phyloP scores from a whole-genome alignment of 2,888 invertebrate genomes.

The Beris chalybata region DNA sequence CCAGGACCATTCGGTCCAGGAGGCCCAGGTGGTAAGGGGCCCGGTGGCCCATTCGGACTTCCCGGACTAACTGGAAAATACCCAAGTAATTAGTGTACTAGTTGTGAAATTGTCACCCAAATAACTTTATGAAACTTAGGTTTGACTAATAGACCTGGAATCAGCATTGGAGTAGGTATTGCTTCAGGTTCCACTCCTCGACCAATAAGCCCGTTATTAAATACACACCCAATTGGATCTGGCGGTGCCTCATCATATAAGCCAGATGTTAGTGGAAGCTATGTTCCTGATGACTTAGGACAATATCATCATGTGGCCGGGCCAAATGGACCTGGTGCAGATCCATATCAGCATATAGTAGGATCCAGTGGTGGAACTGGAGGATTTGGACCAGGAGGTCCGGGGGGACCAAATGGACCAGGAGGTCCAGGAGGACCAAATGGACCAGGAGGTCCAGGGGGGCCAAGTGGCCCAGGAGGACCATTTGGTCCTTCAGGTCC shows the following conservation, averaged over 20 bases:
- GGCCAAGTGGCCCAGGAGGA: conserved; percentile 45
- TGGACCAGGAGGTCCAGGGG: conserved; percentile 35
- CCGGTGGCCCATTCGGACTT: conserved; percentile 41
- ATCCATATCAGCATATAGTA: conserved; percentile 27
- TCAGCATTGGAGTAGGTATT: not conserved
- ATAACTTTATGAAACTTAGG: not conserved
- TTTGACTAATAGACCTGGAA: not conserved
- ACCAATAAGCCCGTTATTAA: not conserved
- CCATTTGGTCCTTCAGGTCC: conserved; percentile 49
- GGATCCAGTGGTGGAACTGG: conserved; percentile 18
- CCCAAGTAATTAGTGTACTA: not conserved
- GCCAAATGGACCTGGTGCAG: conserved; percentile 41
- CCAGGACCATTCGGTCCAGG: conserved; percentile 42
- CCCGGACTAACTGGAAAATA: conserved; percentile 43
- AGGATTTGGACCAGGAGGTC: conserved; percentile 37
- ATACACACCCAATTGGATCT: conserved; percentile 27
- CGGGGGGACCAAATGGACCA: conserved; percentile 48
- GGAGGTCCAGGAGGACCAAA: conserved; percentile 35
- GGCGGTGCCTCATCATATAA: conserved; percentile 18
- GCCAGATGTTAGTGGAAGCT: conserved; percentile 32
- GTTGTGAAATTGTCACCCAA: not conserved
- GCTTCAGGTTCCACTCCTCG: not conserved
- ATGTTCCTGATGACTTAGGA: conserved; percentile 41
- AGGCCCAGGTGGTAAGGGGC: conserved; percentile 41
- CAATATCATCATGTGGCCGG: conserved; percentile 36